A percentile compares a stretch with the other conserved stretches of the same genome.
phyloP scores from a whole-genome alignment of 1,140 invertebrate genomes.

The Arctopsyche grandis region DNA sequence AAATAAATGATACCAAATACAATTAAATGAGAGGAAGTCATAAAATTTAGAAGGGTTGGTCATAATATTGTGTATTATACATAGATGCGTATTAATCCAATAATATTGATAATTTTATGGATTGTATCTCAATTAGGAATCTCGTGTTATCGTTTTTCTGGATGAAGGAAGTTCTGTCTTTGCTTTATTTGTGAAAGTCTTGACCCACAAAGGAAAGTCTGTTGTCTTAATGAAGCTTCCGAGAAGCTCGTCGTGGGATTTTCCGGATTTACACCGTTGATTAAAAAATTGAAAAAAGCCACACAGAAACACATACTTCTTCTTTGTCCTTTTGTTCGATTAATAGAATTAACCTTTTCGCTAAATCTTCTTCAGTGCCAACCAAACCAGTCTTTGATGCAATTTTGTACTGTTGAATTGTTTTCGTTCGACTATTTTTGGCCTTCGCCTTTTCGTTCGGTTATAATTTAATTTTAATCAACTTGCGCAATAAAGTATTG shows the following conservation, averaged over 20 bases:
- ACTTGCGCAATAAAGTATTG: not conserved
- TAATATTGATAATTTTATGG: too few species aligned
- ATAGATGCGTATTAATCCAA: too few species aligned
- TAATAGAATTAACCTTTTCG: not conserved
- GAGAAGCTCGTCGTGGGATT: conserved; percentile 35
- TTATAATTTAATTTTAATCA: not conserved
- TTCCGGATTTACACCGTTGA: conserved; percentile 37
- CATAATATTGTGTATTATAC: too few species aligned
- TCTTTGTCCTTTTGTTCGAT: not conserved
- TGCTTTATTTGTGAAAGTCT: not conserved
- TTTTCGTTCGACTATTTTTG: too few species aligned
- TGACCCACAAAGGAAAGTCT: conserved; percentile 34
- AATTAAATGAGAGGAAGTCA: not conserved
- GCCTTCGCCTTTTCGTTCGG: not conserved
- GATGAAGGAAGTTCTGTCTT: not conserved
- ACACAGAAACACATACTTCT: not conserved
- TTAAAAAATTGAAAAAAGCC: conserved; percentile 46
- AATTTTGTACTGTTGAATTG: not conserved
- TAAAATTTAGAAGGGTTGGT: not conserved
- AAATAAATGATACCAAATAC: not conserved
- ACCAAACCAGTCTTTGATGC: not conserved
- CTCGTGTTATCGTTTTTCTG: not conserved
- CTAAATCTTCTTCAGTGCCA: not conserved
- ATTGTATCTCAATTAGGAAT: not conserved
- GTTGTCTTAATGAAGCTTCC: conserved; percentile 49